These are phyloP conservation scores for Protosalanx chinensis DNA, from an alignment of 2,797 vertebrate genomes.

Conservation along the genomic window DNA sequence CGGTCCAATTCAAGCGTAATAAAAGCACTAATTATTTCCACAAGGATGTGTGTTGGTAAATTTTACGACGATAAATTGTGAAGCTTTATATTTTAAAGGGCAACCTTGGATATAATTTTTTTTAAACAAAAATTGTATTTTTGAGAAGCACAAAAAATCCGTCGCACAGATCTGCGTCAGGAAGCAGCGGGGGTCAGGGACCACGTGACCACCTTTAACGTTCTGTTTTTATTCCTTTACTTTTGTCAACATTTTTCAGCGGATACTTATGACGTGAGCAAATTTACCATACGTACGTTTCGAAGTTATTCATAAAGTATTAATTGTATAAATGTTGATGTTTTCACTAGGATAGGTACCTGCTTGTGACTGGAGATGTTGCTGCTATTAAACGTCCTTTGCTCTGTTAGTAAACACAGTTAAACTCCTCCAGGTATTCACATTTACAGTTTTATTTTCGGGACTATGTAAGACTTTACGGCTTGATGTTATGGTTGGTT, in stretches of 20 bases:
- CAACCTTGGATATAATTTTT: slow-evolving; percentile 15
- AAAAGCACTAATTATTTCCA: not conserved
- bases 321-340: not conserved
- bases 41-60: not conserved
- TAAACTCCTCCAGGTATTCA: not conserved
- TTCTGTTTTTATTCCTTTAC: not conserved
- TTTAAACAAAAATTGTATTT: not conserved
- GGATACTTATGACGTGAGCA: not conserved
- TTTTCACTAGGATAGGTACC: not conserved
- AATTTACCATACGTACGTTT: too few relatives aligned
- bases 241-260: not conserved
- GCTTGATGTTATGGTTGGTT: not conserved
- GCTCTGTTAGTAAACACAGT: not conserved
- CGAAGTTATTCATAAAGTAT: not conserved
- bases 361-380: not conserved
- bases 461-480: not conserved
- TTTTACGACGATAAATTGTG: not conserved
- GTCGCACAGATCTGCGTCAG: slow-evolving; percentile 55
- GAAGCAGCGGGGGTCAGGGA: not conserved
- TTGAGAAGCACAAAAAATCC: slow-evolving; percentile 22
- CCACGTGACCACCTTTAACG: too few relatives aligned
- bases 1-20: not conserved
- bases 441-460: not conserved
- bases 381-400: not conserved
- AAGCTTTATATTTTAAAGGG: not conserved